Evolutionary conservation across 2,888 invertebrate genomes (phyloP).

Genomic region (Lymantria monacha): DNA sequence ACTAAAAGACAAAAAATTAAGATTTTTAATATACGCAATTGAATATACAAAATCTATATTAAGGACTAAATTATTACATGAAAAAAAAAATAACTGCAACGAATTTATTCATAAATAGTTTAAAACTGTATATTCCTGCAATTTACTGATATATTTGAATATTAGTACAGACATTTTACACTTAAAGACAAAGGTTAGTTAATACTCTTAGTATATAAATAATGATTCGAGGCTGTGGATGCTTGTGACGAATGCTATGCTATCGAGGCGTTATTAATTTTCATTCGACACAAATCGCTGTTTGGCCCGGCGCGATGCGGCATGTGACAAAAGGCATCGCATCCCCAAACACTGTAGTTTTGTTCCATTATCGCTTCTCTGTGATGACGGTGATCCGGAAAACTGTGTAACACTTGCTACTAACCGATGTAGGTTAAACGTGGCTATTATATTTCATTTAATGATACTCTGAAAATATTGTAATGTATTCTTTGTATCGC

Average conservation of each 20-base stretch:
- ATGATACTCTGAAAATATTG: neutral
- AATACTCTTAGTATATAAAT: slow-evolving; percentile 20
- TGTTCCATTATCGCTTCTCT: slow-evolving; percentile 43
- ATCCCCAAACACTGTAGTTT: slow-evolving; percentile 42
- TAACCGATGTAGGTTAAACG: slow-evolving; percentile 4
- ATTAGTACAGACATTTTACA: neutral
- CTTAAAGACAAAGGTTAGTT: slow-evolving; percentile 12
- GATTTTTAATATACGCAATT: too few species aligned
- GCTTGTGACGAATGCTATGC: slow-evolving; percentile 27
- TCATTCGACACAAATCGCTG: slow-evolving; percentile 59
- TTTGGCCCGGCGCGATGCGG: slow-evolving; percentile 29
- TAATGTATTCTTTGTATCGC: neutral
- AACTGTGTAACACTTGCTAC: slow-evolving; percentile 28
- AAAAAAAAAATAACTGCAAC: too few species aligned
- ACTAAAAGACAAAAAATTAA: too few species aligned
- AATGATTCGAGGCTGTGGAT: slow-evolving; percentile 25
- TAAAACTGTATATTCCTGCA: too few species aligned
- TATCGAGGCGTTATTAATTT: slow-evolving; percentile 63
- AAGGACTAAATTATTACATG: too few species aligned
- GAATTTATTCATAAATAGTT: too few species aligned
- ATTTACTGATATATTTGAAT: too few species aligned
- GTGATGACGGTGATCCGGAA: slow-evolving; percentile 34
- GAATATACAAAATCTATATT: too few species aligned
- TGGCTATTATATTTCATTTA: neutral
- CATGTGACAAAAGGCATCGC: slow-evolving; percentile 28